Evolutionary conservation across 2,888 invertebrate species (phyloP).

Genomic region (Lasioglossum marginatum): DNA sequence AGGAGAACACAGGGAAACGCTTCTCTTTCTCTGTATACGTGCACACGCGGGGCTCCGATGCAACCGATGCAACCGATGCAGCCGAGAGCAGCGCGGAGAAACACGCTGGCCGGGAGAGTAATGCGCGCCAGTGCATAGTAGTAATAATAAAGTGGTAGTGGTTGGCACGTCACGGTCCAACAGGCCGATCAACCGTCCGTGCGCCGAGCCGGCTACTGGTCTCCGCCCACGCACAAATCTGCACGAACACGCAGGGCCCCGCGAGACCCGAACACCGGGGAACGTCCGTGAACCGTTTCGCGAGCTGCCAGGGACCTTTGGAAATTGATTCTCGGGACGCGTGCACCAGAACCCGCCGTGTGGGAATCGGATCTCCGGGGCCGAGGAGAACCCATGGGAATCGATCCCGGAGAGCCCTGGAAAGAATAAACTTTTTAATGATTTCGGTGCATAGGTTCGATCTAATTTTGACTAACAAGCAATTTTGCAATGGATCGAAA

Average conservation of each 20-base stretch:
- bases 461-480: no score
- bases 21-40: background rate
- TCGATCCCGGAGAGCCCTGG: background rate
- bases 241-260: slow-evolving; percentile 28
- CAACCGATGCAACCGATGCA: background rate
- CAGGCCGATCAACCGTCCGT: slow-evolving; percentile 82
- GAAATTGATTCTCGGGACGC: slow-evolving; percentile 1
- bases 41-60: background rate
- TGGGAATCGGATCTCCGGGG: background rate
- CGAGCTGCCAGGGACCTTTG: background rate
- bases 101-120: slow-evolving; percentile 55
- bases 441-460: no score
- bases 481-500: no score
- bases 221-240: slow-evolving; percentile 79
- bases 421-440: no score
- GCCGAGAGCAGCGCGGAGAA: slow-evolving; percentile 27
- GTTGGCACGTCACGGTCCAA: slow-evolving; percentile 83
- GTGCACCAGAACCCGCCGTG: background rate
- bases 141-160: slow-evolving; percentile 83
- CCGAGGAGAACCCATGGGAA: background rate
- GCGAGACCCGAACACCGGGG: slow-evolving; percentile 1
- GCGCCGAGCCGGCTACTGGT: slow-evolving; percentile 81
- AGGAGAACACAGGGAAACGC: background rate
- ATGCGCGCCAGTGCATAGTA: slow-evolving; percentile 72
- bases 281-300: slow-evolving; percentile 13